Base-by-base conservation (phyloP, 2,113 vertebrate genomes). In the Perognathus longimembris region DNA sequence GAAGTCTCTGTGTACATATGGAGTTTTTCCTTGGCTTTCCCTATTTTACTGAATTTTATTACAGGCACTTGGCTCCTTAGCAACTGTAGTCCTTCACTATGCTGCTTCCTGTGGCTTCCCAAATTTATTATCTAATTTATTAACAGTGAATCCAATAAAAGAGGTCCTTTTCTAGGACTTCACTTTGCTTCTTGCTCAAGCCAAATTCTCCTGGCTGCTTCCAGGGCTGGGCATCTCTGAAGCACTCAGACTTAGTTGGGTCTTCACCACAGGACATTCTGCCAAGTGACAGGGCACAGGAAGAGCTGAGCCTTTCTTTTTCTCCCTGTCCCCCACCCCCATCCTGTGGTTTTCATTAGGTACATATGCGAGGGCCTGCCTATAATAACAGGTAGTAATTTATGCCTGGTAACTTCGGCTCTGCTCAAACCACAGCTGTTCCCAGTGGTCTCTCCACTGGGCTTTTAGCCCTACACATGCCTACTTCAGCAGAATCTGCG, bases 101-200 rank as follows among this genome's bases (percentile, higher is more conserved):
- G 80, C 78, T 80, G 5, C 22, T 73, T 83, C 67, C 71, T 54
- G 89, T 11, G 75, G 66, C 76, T 94, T 82, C 50, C 80, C 74
- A 81, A 66, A 70, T 94, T 64, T 85, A 93, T 64, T 54, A 66
- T 77, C 87, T 28, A 91, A 89, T 42, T 89, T 89, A 85, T 80
- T 90, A 45, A 34, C 34, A 80, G 57, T n/a, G 67, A 88, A 64
- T 30, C 83, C 71, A 88, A 86, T 83, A 83, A 95, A 92, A 84
- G 1, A 64, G 40, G 67, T 45, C 63, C 57, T 90, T 95, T 80
- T 61, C 82, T 88, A 74, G 90, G 70, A 84, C 82, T 91, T 86
- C 12, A 73, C 66, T 79, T 80, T 42, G 71, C 66, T 18, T 93
- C 76, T 40, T 45, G 34, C 83, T 80, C 38, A 30, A 34, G 95